Conservation (phyloP, 2,888 invertebrate species). For the Drosophila niveifrons region DNA sequence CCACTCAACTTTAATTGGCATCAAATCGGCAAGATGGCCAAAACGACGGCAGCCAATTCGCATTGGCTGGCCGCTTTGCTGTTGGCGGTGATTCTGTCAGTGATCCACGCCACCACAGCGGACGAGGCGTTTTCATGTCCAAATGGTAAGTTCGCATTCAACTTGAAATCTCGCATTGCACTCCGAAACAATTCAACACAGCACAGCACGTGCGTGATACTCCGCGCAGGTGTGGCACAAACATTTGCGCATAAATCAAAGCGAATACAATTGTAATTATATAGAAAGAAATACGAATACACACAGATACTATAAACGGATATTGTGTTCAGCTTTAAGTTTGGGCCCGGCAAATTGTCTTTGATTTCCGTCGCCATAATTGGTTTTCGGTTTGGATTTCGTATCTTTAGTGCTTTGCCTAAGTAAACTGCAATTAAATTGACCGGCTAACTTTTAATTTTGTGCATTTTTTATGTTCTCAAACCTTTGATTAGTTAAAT, state of each 20-base stretch:
- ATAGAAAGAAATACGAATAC: constrained; percentile 24
- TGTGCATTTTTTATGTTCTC: constrained; percentile 11
- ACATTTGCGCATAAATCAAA: constrained; percentile 63
- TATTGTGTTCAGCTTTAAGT: constrained; percentile 34
- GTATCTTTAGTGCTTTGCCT: constrained; percentile 12
- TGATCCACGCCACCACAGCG: constrained; percentile 62
- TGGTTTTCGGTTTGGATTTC: constrained; percentile 25
- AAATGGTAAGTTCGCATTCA: constrained; percentile 83
- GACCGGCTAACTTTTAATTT: constrained; percentile 30
- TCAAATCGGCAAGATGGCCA: constrained; percentile 82
- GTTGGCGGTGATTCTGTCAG: constrained; percentile 64
- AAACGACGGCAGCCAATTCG: constrained; percentile 85
- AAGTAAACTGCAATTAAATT: constrained; percentile 51
- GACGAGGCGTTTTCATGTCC: constrained; percentile 85
- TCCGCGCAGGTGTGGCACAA: constrained; percentile 65
- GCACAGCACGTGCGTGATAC: constrained; percentile 64
- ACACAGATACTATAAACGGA: constrained; percentile 45
- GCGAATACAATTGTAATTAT: constrained; percentile 61
- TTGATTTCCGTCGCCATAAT: constrained; percentile 60
- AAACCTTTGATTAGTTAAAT: constrained; percentile 9
- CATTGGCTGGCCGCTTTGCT: constrained; percentile 85
- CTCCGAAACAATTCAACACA: constrained; percentile 15
- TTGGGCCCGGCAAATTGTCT: constrained; percentile 52
- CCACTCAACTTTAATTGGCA: constrained; percentile 63
- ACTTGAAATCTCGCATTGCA: constrained; percentile 52